phyloP scores from a whole-genome alignment of 2,797 vertebrate genomes.

The Artibeus jamaicensis region DNA sequence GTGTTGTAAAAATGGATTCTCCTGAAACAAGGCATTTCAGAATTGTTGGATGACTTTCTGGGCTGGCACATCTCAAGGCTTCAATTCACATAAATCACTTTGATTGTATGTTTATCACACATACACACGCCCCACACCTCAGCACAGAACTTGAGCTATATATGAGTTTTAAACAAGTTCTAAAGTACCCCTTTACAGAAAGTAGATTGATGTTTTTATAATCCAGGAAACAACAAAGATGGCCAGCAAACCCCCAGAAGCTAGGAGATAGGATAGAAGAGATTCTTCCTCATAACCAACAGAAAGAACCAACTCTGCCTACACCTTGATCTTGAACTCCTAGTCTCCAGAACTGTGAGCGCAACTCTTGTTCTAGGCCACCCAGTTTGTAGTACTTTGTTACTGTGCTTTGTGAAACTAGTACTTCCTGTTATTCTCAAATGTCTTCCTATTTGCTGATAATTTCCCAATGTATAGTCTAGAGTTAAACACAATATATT shows the following conservation, averaged over 20 bases:
- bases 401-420: not conserved
- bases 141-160: not conserved
- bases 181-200: not conserved
- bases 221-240: not conserved
- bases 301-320: not conserved
- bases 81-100: not conserved
- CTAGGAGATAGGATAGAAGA: not conserved
- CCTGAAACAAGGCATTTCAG: not conserved
- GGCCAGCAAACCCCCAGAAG: not conserved
- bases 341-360: not conserved
- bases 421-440: not conserved
- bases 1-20: not conserved
- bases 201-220: not conserved
- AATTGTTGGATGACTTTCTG: not conserved
- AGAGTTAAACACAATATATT: conserved; percentile 20
- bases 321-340: not conserved
- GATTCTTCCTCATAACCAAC: not conserved
- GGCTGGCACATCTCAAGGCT: not conserved
- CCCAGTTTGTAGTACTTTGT: not conserved
- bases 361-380: not conserved
- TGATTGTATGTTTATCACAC: not conserved
- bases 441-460: not conserved
- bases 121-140: rapidly evolving
- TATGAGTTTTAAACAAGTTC: not conserved
- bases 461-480: not conserved